Evolutionary conservation across 92 coral and sea anemone genomes (phyloP), one percentile per base, ranked within the genome.

Genomic region (Ricordea florida): DNA sequence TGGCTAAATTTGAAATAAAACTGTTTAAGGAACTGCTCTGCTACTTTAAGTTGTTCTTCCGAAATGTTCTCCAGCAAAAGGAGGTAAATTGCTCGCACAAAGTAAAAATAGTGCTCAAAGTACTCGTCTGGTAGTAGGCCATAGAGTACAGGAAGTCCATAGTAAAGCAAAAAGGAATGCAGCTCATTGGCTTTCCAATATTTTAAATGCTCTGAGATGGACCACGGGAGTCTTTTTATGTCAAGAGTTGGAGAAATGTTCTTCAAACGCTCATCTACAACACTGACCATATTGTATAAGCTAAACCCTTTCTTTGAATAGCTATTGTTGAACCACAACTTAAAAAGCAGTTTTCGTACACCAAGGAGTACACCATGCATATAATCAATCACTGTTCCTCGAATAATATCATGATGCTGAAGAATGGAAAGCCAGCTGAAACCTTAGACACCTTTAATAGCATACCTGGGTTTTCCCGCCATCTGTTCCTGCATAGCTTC

Each of bases 351-450:
- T 59, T 83, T 88, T 60, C 65, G 83, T 4, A 73, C 83, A 4
- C 83, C 93, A 1, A 83, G 62, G 10, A 88, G 76, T 25, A 84
- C 79, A 28, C 90, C 78, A 63, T 83, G 93, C 93, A 88, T 84
- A 69, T 89, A 88, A 55, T 88, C 93, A 46, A 89, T 89, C 8
- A 79, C 83, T 32, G 68, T 59, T 27, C 90, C 82, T 2, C 72
- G 57, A 1, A 79, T 51, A 36, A 79, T 57, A 53, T 85, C n/a
- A 26, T 40, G 61, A 36, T 69, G 17, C 31, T 22, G 11, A 49
- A 85, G 69, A 64, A 25, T 42, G 21, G 75, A 65, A 30, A 85
- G 81, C 90, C 85, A 78, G 53, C 82, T 62, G 30, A 44, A 66
- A 52, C 85, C 85, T 36, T 85, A 71, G 31, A 85, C 81, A 1